Base-by-base conservation (phyloP, 2,888 invertebrate genomes). In the Mylabris sibirica region DNA sequence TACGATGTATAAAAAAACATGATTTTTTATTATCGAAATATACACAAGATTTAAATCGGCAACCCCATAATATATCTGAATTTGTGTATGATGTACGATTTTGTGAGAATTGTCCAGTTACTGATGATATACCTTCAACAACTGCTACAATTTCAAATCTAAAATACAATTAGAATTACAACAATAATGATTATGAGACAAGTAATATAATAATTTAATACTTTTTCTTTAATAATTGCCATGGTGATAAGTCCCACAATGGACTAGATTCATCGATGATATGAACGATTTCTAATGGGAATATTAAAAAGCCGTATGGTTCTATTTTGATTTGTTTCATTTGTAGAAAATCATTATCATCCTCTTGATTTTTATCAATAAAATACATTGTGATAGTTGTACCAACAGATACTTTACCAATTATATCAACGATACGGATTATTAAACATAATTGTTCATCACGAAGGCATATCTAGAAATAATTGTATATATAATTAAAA, bases 231-330 rank as follows among this genome's bases (percentile, higher is more conserved):
- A 91, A 88, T 81, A 95, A 88, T 76, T 94, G 93, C 72, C 91
- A 90, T 0, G 92, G 92, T 0, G 91, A 89, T 79, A 95, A 89
- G 73, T 91, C 90, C 83, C 89, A 93, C 53, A 97, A 88, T 0
- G 97, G 97, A 78, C 94, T 95, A 38, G 84, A 82, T 17, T 87
- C 88, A 79, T 95, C 91, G 70, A 97, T 96, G 61, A 90, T 88
- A 82, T 97, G 97, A 17, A 93, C 92, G 14, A 96, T 90, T 0
- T 94, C 93, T 78, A 94, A 90, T 0, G 97, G 97, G 94, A 96
- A 97, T 53, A 94, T 89, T 22, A 88, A 82, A 26, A 92, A 90
- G 0, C 90, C 90, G 65, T 90, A 88, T 66, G 90, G 89, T 81
- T 89, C 88, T 69, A 92, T 81, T 71, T 90, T 87, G 69, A 95